These are phyloP conservation scores for Cyprinus carpio DNA, from an alignment of 2,113 vertebrate species.

Conservation along the genomic window DNA sequence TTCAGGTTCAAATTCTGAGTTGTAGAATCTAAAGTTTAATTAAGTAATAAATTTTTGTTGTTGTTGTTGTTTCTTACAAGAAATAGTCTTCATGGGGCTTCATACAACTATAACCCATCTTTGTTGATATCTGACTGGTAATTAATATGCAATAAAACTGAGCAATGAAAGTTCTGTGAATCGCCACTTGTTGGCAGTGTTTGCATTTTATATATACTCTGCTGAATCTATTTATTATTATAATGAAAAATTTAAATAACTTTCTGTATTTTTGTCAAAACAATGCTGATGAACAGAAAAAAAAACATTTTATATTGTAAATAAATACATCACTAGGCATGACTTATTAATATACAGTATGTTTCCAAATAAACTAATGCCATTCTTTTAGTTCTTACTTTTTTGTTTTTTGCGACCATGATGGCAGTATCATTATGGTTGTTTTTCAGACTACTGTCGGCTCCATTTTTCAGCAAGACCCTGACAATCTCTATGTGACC, in stretches of 20 bases:
- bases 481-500: conserved; percentile 82
- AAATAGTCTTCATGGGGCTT: not conserved
- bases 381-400: conserved; percentile 66
- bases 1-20: not conserved
- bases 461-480: conserved; percentile 82
- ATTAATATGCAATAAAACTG: not conserved
- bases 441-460: conserved; percentile 87
- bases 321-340: not conserved
- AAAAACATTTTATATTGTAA: not conserved
- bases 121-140: not conserved
- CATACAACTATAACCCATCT: not conserved
- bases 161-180: conserved; percentile 20
- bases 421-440: conserved; percentile 89
- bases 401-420: conserved; percentile 87
- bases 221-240: not conserved
- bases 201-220: not conserved
- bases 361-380: not conserved
- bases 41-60: not conserved
- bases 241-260: not conserved
- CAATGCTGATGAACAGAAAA: not conserved
- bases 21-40: not conserved
- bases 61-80: not conserved
- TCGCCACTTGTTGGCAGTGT: conserved; percentile 52
- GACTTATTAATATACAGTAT: not conserved
- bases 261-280: no score